Evolutionary conservation across 2,888 invertebrate genomes (phyloP).

Genomic region (Stenurella melanura): DNA sequence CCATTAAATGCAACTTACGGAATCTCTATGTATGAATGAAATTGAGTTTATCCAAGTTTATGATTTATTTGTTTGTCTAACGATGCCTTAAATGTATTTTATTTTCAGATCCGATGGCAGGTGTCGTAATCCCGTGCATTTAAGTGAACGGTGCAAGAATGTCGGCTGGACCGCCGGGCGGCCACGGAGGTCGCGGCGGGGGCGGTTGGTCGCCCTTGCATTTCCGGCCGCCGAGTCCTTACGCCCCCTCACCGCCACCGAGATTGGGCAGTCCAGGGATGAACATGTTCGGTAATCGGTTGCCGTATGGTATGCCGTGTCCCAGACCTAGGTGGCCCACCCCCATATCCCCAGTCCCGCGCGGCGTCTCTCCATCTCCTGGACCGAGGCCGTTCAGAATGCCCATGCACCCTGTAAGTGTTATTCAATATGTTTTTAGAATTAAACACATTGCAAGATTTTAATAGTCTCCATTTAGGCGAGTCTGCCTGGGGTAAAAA

Average conservation of each 20-base stretch:
- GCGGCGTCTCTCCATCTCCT: constrained; percentile 74
- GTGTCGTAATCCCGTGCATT: constrained; percentile 40
- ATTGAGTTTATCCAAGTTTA: no score
- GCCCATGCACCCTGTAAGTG: constrained; percentile 73
- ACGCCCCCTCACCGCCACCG: constrained; percentile 85
- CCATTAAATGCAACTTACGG: no score
- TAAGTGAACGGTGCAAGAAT: constrained; percentile 53
- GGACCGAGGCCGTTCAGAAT: constrained; percentile 71
- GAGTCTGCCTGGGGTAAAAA: no score
- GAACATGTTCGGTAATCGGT: constrained; percentile 73
- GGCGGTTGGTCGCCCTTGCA: constrained; percentile 78
- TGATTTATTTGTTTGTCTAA: no score
- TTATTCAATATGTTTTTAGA: no score
- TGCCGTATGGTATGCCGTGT: constrained; percentile 78
- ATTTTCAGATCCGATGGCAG: constrained; percentile 62
- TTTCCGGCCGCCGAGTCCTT: constrained; percentile 85
- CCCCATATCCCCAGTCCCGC: constrained; percentile 72
- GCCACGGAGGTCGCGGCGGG: constrained; percentile 68
- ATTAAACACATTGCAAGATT: no score
- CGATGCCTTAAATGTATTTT: no score
- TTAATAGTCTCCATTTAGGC: no score
- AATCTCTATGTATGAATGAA: no score
- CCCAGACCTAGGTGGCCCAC: constrained; percentile 81
- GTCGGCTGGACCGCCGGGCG: constrained; percentile 72
- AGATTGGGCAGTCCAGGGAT: constrained; percentile 75